Conservation (phyloP, 2,888 invertebrate species). For the Ephialtes manifestator region DNA sequence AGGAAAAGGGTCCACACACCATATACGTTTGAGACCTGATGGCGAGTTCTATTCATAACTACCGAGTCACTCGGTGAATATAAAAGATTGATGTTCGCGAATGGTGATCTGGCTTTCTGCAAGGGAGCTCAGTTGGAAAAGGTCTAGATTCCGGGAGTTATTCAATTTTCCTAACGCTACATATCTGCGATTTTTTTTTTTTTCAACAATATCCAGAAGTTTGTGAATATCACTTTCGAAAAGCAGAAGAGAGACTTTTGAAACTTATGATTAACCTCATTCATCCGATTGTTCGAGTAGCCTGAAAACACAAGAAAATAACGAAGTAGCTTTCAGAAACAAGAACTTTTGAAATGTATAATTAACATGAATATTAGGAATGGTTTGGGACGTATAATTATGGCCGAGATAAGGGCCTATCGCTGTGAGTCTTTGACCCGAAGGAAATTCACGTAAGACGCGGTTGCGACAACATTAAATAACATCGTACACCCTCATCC, state of each 20-base stretch:
- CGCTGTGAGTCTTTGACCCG: slow-evolving; percentile 41
- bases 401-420: background rate
- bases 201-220: background rate
- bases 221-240: background rate
- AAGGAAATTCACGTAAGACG: slow-evolving; percentile 53
- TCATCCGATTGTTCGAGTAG: too few relatives aligned
- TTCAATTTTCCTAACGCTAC: slow-evolving; percentile 1
- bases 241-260: background rate
- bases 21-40: slow-evolving; percentile 63
- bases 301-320: too few relatives aligned
- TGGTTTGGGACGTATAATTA: background rate
- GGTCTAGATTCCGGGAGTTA: slow-evolving; percentile 27
- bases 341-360: background rate
- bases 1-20: slow-evolving; percentile 8
- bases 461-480: slow-evolving; percentile 30
- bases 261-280: background rate
- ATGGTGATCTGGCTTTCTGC: slow-evolving; percentile 42
- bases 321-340: too few relatives aligned
- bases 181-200: background rate
- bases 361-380: background rate
- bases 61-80: slow-evolving; percentile 75
- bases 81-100: slow-evolving; percentile 79
- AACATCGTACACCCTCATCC: slow-evolving; percentile 12
- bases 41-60: slow-evolving; percentile 78
- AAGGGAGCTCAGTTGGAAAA: background rate